Evolutionary conservation across 1,140 invertebrate genomes (phyloP).

Genomic region (Holotrichia oblita): DNA sequence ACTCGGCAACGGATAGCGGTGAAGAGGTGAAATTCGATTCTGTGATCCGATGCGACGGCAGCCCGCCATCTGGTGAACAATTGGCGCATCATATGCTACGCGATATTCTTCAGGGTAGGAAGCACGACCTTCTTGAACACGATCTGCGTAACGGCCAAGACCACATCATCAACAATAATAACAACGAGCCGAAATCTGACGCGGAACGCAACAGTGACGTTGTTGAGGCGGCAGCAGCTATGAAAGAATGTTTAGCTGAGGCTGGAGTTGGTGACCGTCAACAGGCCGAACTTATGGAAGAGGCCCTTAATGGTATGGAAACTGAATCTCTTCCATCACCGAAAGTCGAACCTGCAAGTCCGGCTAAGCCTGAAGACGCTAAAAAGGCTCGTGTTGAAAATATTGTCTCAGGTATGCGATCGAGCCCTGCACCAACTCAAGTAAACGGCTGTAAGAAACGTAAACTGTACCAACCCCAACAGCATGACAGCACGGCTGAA

Average conservation of each 20-base stretch:
- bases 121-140: conserved; percentile 76
- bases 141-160: conserved; percentile 64
- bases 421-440: conserved; percentile 76
- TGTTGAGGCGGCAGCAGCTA: conserved; percentile 71
- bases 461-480: conserved; percentile 96
- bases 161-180: conserved; percentile 65
- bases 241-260: conserved; percentile 68
- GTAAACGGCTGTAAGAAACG: conserved; percentile 95
- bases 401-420: conserved; percentile 91
- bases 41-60: conserved; percentile 60
- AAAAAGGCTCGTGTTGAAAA: conserved; percentile 94
- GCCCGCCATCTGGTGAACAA: conserved; percentile 68
- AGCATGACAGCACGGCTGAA: conserved; percentile 82
- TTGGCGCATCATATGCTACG: conserved; percentile 83
- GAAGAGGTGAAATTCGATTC: conserved; percentile 60
- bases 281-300: conserved; percentile 65
- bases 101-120: conserved; percentile 83
- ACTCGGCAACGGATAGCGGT: conserved; percentile 54
- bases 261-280: conserved; percentile 65
- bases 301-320: conserved; percentile 71
- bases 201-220: conserved; percentile 71
- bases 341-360: conserved; percentile 73
- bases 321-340: conserved; percentile 77
- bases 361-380: conserved; percentile 70
- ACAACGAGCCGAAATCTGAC: conserved; percentile 61